Evolutionary conservation across 2,797 vertebrate species (phyloP), one percentile per base, ranked within the genome.

Genomic region (Merluccius polli): DNA sequence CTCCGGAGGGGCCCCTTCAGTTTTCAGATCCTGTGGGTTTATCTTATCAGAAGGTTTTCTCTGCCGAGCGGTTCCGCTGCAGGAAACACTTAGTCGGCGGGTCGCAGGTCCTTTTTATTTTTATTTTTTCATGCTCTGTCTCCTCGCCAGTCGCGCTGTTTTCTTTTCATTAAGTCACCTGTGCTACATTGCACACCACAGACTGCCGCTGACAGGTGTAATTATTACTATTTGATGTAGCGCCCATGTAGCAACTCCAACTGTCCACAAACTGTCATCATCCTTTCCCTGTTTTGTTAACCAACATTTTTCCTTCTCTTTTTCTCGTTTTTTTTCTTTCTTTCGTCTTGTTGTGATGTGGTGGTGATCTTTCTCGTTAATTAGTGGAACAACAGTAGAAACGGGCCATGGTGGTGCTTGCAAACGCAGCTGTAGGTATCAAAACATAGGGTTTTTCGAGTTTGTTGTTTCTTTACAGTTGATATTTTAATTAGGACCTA

Each of bases 301-400:
- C 89, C 89, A 83, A 73, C 87, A 81, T 92, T 93, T 92, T 82
- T 75, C 79, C 78, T 32, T 70, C 91, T 93, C 36, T 92, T 82
- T 75, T 82, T 78, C 36, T 59, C n/a, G 59, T 63, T 63, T 8
- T 30, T 27, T 5, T 29, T 29, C 24, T 30, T 11, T 16, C 65
- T 27, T 6, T 83, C 87, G 75, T 79, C 91, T 93, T 94, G 94
- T 95, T 96, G 95, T 95, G 93, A 94, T 88, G 91, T 93, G 93
- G 93, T 90, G 92, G 86, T 94, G 93, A 94, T 94, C 94, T 85
- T 79, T 91, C 93, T 94, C 92, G 94, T 90, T 92, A 95, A 94
- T 95, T 98, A 96, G 95, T 93, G 90, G 87, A 94, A 92, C 93
- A 93, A 94, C 93, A 94, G 93, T 92, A 94, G 92, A 86, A 87